Evolutionary conservation across 2,113 vertebrate genomes (phyloP).

Genomic region (Donacobius atricapilla): DNA sequence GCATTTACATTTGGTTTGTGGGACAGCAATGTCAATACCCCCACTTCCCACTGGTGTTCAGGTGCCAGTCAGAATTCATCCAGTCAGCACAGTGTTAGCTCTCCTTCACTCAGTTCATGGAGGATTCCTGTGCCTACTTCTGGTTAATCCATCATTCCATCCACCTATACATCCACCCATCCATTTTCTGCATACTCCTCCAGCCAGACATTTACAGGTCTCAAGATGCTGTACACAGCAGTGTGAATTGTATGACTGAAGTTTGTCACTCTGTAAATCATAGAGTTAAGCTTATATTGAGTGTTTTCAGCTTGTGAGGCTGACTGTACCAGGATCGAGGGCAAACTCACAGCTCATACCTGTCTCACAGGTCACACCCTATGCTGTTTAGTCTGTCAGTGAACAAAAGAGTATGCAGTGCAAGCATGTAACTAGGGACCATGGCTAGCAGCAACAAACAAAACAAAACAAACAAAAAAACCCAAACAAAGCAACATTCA

Average conservation of each 20-base stretch:
- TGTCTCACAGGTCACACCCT: not conserved
- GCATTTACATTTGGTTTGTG: fast-evolving
- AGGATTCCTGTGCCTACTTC: not conserved
- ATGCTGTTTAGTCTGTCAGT: not conserved
- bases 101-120: not conserved
- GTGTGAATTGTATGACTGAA: not conserved
- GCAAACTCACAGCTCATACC: not conserved
- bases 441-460: not conserved
- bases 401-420: not conserved
- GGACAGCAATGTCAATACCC: not conserved
- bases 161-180: not conserved
- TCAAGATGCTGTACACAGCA: fast-evolving
- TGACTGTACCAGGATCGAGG: not conserved
- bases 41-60: not conserved
- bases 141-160: not conserved
- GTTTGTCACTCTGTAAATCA: not conserved
- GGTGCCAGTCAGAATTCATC: not conserved
- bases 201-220: not conserved
- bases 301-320: not conserved
- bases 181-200: not conserved
- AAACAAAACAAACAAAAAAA: not conserved
- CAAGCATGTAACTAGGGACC: not conserved
- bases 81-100: not conserved
- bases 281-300: not conserved
- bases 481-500: not conserved